Percentiles rank a stretch among this genome's conserved stretches.
Evolutionary conservation across 2,888 invertebrate species (phyloP).

Genomic region (Ectobius pallidus): DNA sequence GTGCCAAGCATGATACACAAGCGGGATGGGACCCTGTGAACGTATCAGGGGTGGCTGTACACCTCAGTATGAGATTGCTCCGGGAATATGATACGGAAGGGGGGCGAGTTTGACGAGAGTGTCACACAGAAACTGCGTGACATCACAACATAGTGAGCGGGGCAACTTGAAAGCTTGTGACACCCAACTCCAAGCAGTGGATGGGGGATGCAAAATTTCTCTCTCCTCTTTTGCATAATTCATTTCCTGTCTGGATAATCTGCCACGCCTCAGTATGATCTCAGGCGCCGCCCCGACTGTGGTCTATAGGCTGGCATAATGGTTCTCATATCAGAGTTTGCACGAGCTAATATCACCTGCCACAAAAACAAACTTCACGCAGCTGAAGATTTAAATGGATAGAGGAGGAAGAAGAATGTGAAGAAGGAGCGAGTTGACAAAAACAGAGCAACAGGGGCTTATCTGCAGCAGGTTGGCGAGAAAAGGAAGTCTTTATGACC

Average conservation of each 20-base stretch:
- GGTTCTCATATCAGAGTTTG: no score
- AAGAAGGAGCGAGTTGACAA: no score
- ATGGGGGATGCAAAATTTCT: conserved; percentile 14
- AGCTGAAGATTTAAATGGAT: no score
- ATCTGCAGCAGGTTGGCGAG: no score
- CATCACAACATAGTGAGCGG: conserved; percentile 3
- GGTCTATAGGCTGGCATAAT: no score
- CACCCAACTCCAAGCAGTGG: conserved; percentile 1
- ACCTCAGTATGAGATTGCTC: conserved; percentile 18
- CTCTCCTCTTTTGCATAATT: conserved; percentile 48
- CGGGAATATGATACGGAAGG: conserved; percentile 1
- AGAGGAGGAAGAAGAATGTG: no score
- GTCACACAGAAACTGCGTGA: background rate
- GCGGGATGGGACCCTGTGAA: background rate
- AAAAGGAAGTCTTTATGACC: no score
- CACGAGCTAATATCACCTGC: no score
- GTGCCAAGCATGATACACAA: background rate
- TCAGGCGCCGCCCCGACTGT: conserved; percentile 31
- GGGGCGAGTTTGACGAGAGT: background rate
- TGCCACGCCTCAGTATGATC: conserved; percentile 28
- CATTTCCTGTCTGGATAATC: conserved; percentile 44
- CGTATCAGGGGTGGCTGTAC: background rate
- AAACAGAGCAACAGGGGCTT: no score
- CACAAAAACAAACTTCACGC: no score
- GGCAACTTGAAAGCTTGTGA: conserved; percentile 26